These are phyloP conservation scores for Sandelia bainsii DNA, from an alignment of 2,797 vertebrate genomes.

Conservation along the genomic window DNA sequence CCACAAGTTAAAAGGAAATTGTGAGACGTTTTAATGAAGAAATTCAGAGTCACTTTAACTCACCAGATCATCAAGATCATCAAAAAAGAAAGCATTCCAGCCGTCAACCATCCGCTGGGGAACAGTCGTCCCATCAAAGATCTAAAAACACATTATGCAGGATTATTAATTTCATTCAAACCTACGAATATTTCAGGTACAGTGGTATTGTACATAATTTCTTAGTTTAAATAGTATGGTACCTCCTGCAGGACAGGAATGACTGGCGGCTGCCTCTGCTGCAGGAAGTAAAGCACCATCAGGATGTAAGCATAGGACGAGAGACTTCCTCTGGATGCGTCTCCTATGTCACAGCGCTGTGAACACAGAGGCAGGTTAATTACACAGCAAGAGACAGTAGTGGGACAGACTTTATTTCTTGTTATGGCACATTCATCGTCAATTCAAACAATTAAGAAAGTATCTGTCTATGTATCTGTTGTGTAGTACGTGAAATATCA, in stretches of 20 bases:
- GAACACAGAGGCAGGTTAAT: conserved; percentile 30
- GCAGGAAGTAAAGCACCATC: conserved; percentile 98
- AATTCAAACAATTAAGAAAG: too few species aligned
- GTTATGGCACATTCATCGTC: too few species aligned
- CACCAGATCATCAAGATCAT: conserved; percentile 94
- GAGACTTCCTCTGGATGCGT: conserved; percentile 97
- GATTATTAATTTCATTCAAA: background rate
- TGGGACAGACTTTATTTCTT: too few species aligned
- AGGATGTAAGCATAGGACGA: conserved; percentile 99
- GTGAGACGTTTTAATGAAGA: too few species aligned
- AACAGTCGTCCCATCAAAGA: conserved; percentile 92
- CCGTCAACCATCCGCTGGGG: conserved; percentile 98
- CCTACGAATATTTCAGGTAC: background rate
- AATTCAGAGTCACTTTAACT: conserved; percentile 49
- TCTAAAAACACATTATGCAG: conserved; percentile 76
- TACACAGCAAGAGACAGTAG: background rate
- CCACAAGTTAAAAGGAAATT: background rate
- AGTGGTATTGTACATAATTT: background rate
- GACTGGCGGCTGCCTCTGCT: conserved; percentile 96
- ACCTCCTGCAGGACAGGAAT: conserved; percentile 98
- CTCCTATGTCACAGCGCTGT: conserved; percentile 98
- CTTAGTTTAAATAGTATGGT: conserved; percentile 14
- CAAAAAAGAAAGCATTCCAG: conserved; percentile 98
- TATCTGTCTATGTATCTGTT: too few species aligned
- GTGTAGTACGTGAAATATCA: too few species aligned